Percentiles rank a stretch among this genome's conserved stretches.
phyloP scores from a whole-genome alignment of 1,140 invertebrate species.

The Aphelenchoides avenae region DNA sequence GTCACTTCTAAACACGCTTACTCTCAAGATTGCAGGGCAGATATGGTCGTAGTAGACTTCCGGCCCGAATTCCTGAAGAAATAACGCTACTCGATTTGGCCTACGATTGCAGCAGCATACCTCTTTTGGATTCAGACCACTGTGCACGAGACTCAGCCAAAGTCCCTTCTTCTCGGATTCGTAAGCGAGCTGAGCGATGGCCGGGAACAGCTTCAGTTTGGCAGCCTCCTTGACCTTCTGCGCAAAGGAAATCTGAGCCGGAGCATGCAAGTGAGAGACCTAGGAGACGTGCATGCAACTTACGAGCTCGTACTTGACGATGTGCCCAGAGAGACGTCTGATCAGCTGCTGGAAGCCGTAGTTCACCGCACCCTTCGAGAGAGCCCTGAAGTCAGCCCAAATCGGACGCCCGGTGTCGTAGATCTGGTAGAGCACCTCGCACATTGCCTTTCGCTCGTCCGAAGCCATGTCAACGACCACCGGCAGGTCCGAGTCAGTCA shows the following conservation, averaged over 20 bases:
- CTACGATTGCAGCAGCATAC: too few relatives aligned
- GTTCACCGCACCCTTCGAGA: neutral
- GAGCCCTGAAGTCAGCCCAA: neutral
- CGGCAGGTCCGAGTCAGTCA: neutral
- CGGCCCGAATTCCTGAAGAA: neutral
- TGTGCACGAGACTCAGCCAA: neutral
- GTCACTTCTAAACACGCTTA: constrained; percentile 3
- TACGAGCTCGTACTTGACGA: constrained; percentile 5
- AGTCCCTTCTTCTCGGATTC: constrained; percentile 2
- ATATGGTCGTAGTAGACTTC: constrained; percentile 3
- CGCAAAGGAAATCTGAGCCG: constrained; percentile 2
- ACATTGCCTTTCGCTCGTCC: neutral
- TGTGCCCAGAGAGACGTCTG: neutral
- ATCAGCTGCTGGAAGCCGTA: constrained; percentile 1
- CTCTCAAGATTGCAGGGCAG: constrained; percentile 2
- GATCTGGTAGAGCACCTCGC: constrained; percentile 7
- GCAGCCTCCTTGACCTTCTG: constrained; percentile 5
- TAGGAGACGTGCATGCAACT: neutral
- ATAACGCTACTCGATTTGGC: too few relatives aligned
- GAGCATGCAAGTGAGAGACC: neutral
- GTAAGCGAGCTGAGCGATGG: constrained; percentile 1
- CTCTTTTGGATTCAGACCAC: constrained; percentile 8
- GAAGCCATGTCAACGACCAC: neutral
- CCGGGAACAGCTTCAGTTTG: neutral
- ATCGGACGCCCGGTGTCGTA: neutral